Percentiles rank a stretch among this genome's conserved stretches.
These are phyloP conservation scores for Epizoanthus scotinus DNA, from an alignment of 92 coral and sea anemone genomes.

Conservation along the genomic window DNA sequence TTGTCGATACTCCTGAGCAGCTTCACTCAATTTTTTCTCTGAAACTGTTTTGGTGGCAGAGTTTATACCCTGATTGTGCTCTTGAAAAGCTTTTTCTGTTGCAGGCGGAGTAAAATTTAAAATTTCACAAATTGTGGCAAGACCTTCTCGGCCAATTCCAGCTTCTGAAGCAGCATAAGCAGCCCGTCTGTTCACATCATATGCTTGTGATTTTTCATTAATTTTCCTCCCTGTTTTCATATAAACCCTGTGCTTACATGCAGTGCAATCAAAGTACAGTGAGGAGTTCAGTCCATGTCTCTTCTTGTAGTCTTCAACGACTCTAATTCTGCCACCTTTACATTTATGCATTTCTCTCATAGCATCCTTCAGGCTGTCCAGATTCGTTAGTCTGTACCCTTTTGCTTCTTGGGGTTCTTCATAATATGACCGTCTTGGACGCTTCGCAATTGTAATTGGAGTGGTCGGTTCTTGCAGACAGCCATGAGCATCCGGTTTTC, in stretches of 20 bases:
- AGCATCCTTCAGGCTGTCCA: slow-evolving; percentile 9
- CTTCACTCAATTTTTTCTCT: slow-evolving; percentile 9
- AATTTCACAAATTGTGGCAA: slow-evolving; percentile 29
- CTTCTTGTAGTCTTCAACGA: slow-evolving; percentile 11
- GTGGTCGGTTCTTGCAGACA: too few relatives aligned
- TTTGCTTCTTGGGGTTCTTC: slow-evolving; percentile 19
- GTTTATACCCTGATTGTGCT: slow-evolving; percentile 6
- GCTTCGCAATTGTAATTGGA: not conserved
- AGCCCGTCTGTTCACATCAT: slow-evolving; percentile 27
- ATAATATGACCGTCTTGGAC: slow-evolving; percentile 3
- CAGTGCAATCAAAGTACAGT: slow-evolving; percentile 21
- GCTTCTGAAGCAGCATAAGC: slow-evolving; percentile 18
- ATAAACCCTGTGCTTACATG: slow-evolving; percentile 19
- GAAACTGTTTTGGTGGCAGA: slow-evolving; percentile 5
- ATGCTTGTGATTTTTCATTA: slow-evolving; percentile 17
- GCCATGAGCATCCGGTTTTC: too few relatives aligned
- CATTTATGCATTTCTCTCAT: slow-evolving; percentile 22
- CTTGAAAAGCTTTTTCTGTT: slow-evolving; percentile 20
- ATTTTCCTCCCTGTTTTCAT: not conserved
- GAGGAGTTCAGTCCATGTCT: slow-evolving; percentile 15
- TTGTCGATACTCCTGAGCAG: too few relatives aligned
- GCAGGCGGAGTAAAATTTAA: slow-evolving; percentile 18
- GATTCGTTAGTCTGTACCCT: slow-evolving; percentile 2
- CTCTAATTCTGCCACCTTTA: slow-evolving; percentile 4
- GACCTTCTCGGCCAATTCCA: slow-evolving; percentile 31